Percentiles rank a stretch among this genome's conserved stretches.
Conservation (phyloP, 2,797 vertebrate genomes). For the Darevskia nairensis region DNA sequence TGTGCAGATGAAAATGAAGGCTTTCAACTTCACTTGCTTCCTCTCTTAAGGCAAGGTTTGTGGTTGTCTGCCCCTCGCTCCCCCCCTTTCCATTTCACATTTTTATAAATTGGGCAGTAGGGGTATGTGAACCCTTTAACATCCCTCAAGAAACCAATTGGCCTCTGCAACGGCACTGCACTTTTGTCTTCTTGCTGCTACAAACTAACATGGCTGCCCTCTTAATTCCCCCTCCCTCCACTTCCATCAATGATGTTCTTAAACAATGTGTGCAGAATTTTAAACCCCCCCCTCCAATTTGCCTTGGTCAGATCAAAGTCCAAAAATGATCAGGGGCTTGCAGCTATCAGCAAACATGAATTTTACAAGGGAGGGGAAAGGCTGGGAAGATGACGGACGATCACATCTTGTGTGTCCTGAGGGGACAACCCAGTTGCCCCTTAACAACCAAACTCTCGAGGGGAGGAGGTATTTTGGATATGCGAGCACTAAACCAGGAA, state of each 20-base stretch:
- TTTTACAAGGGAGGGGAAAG: slow-evolving; percentile 21
- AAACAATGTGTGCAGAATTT: slow-evolving; percentile 13
- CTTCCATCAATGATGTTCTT: not conserved
- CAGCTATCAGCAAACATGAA: not conserved
- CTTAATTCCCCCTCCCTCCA: not conserved
- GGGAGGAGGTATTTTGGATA: not conserved
- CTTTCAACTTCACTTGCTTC: slow-evolving; percentile 6
- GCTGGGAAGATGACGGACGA: slow-evolving; percentile 20
- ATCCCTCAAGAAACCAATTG: slow-evolving; percentile 8
- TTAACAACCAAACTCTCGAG: not conserved
- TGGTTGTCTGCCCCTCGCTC: not conserved
- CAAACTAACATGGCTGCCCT: slow-evolving; percentile 25
- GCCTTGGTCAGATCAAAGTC: not conserved
- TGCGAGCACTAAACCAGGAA: not conserved
- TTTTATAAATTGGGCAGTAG: slow-evolving; percentile 9
- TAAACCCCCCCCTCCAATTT: not conserved
- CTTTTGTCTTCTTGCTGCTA: slow-evolving; percentile 37
- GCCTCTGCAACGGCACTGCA: slow-evolving; percentile 13
- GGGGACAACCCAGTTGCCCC: slow-evolving; percentile 16
- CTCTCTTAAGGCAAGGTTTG: slow-evolving; percentile 3
- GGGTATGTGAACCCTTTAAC: not conserved
- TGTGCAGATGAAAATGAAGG: slow-evolving; percentile 29
- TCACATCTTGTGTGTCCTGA: slow-evolving; percentile 30
- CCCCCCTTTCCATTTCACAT: not conserved
- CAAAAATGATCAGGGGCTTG: not conserved